Evolutionary conservation across 2,888 invertebrate genomes (phyloP).

Genomic region (Boloria selene): DNA sequence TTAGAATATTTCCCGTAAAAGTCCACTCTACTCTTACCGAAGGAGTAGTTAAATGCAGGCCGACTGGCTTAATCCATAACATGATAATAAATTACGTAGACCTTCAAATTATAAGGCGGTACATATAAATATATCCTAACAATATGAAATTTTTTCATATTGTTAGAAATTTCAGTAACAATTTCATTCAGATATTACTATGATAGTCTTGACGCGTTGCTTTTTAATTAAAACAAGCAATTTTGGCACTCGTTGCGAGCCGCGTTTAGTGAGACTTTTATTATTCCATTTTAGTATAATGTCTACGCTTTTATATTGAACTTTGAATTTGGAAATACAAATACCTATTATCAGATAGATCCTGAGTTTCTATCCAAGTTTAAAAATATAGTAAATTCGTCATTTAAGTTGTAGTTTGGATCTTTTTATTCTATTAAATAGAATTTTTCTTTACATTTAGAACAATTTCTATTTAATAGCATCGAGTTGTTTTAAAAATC

Average conservation of each 20-base stretch:
- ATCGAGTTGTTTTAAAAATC: too few species aligned
- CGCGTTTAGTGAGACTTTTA: conserved; percentile 14
- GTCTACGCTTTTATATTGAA: not conserved
- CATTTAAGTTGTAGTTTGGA: too few species aligned
- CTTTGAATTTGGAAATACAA: conserved; percentile 11
- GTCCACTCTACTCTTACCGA: too few species aligned
- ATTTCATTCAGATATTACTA: conserved; percentile 66
- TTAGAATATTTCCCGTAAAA: too few species aligned
- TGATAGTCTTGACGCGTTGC: conserved; percentile 62
- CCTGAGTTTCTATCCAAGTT: not conserved
- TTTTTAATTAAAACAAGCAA: conserved; percentile 76
- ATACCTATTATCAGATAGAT: not conserved
- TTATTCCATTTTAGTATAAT: conserved; percentile 21
- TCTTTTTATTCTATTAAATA: too few species aligned
- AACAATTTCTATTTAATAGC: too few species aligned
- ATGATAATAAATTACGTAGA: conserved; percentile 51
- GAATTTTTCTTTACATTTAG: too few species aligned
- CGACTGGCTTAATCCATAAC: not conserved
- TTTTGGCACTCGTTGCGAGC: conserved; percentile 56
- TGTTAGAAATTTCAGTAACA: conserved; percentile 55
- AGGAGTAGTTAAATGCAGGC: too few species aligned
- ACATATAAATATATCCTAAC: not conserved
- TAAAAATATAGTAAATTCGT: not conserved
- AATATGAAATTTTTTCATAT: not conserved
- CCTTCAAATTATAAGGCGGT: conserved; percentile 1